Conservation (phyloP, 2,888 invertebrate species). For the Euzetes globulus region DNA sequence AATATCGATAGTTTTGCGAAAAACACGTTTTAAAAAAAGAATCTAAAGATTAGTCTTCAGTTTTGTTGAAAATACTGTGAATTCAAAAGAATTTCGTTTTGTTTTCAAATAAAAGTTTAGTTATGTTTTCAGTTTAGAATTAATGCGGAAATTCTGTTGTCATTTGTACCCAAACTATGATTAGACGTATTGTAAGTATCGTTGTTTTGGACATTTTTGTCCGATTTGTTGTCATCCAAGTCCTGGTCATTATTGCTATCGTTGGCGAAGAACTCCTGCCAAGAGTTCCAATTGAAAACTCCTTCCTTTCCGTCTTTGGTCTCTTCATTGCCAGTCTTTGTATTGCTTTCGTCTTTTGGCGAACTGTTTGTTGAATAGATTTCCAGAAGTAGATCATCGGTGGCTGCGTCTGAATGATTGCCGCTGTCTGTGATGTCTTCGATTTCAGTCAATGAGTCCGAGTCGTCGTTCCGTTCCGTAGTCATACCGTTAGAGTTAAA, state of each 20-base stretch:
- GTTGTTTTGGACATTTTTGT: not conserved
- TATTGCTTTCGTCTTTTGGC: not conserved
- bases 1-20: not conserved
- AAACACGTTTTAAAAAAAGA: not conserved
- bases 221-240: not conserved
- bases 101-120: not conserved
- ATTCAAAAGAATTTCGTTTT: not conserved
- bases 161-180: constrained; percentile 29
- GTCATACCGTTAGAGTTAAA: not conserved
- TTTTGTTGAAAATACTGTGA: constrained; percentile 12
- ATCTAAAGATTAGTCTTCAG: not conserved
- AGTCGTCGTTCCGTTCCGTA: constrained; percentile 2
- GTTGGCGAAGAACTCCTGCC: constrained; percentile 28
- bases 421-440: constrained; percentile 25
- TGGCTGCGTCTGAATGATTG: constrained; percentile 23
- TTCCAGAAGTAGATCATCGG: constrained; percentile 20
- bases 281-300: constrained; percentile 7
- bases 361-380: not conserved
- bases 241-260: constrained; percentile 26
- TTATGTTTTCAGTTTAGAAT: not conserved
- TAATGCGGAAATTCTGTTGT: constrained; percentile 13
- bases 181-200: constrained; percentile 29
- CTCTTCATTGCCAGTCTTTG: not conserved
- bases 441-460: constrained; percentile 14
- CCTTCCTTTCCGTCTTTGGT: not conserved